Conservation (phyloP, 2,888 invertebrate species). For the Drosophila percnosoma region DNA sequence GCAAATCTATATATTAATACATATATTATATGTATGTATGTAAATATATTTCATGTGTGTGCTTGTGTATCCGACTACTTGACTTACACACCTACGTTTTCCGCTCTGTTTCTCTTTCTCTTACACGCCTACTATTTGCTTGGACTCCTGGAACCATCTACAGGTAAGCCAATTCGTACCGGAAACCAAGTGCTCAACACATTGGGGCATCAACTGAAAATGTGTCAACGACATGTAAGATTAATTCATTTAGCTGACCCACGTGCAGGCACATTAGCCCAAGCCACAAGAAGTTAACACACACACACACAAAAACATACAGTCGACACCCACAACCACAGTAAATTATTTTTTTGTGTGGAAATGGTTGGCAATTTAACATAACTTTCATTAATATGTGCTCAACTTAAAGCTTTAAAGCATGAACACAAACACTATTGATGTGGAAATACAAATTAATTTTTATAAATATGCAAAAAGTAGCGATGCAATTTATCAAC, state of each 20-base stretch:
- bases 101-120: slow-evolving; percentile 56
- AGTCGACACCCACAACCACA: background rate
- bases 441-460: background rate
- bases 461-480: background rate
- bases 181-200: slow-evolving; percentile 64
- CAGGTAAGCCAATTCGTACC: slow-evolving; percentile 79
- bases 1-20: slow-evolving; percentile 14
- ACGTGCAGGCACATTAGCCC: slow-evolving; percentile 25
- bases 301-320: slow-evolving; percentile 1
- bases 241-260: slow-evolving; percentile 66
- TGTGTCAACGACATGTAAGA: slow-evolving; percentile 84
- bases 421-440: background rate
- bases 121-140: slow-evolving; percentile 25
- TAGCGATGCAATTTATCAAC: slow-evolving; percentile 4
- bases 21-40: slow-evolving; percentile 10
- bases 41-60: slow-evolving; percentile 5
- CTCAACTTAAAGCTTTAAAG: background rate
- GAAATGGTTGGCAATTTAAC: background rate
- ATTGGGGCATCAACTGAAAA: slow-evolving; percentile 60
- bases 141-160: slow-evolving; percentile 25
- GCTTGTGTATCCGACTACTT: slow-evolving; percentile 27
- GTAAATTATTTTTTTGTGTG: background rate
- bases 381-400: background rate
- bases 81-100: slow-evolving; percentile 52
- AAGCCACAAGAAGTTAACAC: slow-evolving; percentile 12